phyloP scores from a whole-genome alignment of 2,888 invertebrate genomes.

The Athrips mouffetella region DNA sequence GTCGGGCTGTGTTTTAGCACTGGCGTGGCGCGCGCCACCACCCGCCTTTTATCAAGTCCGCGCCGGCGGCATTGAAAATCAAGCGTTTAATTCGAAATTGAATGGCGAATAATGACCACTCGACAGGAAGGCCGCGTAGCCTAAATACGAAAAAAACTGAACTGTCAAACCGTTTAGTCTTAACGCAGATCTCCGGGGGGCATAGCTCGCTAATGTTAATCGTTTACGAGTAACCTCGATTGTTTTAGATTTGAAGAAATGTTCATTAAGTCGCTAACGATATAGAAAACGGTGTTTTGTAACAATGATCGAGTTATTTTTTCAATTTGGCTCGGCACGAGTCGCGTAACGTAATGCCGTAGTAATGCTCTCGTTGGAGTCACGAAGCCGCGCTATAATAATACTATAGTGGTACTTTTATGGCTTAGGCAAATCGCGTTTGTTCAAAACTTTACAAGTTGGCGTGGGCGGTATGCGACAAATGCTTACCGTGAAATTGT shows the following conservation, averaged over 20 bases:
- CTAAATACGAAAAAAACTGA: constrained; percentile 59
- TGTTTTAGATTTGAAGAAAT: constrained; percentile 40
- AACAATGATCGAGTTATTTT: constrained; percentile 51
- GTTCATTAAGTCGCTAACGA: constrained; percentile 43
- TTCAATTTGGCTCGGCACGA: constrained; percentile 55
- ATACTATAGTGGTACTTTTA: too few relatives aligned
- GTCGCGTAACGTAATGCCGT: constrained; percentile 45
- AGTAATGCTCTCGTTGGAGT: constrained; percentile 43
- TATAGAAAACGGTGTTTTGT: constrained; percentile 47
- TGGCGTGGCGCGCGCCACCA: constrained; percentile 64
- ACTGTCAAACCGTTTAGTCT: constrained; percentile 46
- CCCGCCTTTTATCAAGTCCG: constrained; percentile 73
- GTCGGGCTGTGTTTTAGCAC: constrained; percentile 59
- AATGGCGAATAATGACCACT: constrained; percentile 65
- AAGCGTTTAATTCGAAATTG: constrained; percentile 76
- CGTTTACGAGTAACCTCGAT: constrained; percentile 31
- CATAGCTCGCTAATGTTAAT: constrained; percentile 26
- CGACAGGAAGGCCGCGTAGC: constrained; percentile 68
- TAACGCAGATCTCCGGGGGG: constrained; percentile 24
- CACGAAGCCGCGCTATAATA: constrained; percentile 38
- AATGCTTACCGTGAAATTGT: constrained; percentile 26
- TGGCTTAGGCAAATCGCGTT: constrained; percentile 30
- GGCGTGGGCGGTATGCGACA: constrained; percentile 29
- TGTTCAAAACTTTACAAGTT: constrained; percentile 26
- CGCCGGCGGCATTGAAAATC: constrained; percentile 73